Percentiles rank a stretch among this genome's conserved stretches.
These are phyloP conservation scores for Hemicentrotus pulcherrimus DNA, from an alignment of 35 echinoderm and acorn worm genomes.

Conservation along the genomic window DNA sequence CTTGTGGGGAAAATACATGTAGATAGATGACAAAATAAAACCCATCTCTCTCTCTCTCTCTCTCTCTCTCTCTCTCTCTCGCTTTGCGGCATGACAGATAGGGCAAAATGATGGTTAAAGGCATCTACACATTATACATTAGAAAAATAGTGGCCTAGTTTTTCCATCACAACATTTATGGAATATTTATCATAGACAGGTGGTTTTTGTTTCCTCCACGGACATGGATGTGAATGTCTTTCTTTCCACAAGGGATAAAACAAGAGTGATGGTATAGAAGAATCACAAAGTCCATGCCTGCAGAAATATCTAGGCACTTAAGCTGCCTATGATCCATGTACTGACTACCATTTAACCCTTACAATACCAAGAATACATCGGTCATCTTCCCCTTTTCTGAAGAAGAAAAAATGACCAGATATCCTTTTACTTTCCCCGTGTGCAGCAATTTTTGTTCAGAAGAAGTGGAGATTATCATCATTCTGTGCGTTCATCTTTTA, in stretches of 20 bases:
- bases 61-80: not conserved
- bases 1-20: not conserved
- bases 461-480: no score
- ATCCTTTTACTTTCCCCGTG: no score
- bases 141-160: not conserved
- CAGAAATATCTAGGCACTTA: not conserved
- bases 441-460: no score
- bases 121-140: not conserved
- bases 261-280: not conserved
- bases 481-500: no score
- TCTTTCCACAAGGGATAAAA: not conserved
- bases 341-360: not conserved
- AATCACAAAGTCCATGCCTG: not conserved
- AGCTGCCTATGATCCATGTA: not conserved
- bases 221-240: not conserved
- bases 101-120: not conserved
- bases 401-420: no score
- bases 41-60: not conserved
- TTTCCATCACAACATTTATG: conserved; percentile 5
- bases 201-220: not conserved
- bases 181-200: conserved; percentile 18
- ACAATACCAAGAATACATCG: not conserved
- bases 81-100: not conserved
- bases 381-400: not conserved
- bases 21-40: no score